Evolutionary conservation across 2,797 vertebrate species (phyloP).

Genomic region (Acestrorhynchus altus): DNA sequence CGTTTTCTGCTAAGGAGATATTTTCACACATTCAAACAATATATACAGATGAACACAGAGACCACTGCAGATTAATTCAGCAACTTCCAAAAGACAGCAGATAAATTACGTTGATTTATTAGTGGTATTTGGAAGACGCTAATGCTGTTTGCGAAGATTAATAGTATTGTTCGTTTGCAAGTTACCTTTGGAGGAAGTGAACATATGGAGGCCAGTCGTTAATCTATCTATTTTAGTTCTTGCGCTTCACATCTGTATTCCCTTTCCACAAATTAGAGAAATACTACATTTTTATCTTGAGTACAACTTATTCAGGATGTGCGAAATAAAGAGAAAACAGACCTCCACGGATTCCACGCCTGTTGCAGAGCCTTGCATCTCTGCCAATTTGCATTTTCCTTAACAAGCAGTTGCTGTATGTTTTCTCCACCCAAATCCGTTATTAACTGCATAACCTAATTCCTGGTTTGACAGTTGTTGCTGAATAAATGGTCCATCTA

Average conservation of each 20-base stretch:
- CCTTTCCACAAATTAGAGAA: conserved; percentile 6
- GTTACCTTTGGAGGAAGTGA: conserved; percentile 1
- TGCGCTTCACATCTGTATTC: conserved; percentile 23
- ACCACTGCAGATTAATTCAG: not conserved
- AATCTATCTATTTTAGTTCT: conserved; percentile 16
- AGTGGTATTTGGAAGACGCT: not conserved
- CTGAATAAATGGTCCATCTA: too few relatives aligned
- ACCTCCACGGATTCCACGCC: not conserved
- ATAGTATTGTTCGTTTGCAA: conserved; percentile 11
- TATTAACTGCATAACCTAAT: not conserved
- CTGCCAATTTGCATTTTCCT: not conserved
- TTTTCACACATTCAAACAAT: not conserved
- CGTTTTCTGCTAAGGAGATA: not conserved
- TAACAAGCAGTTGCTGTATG: not conserved
- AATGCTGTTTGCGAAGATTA: conserved; percentile 30
- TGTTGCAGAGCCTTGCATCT: not conserved
- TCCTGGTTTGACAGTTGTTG: too few relatives aligned
- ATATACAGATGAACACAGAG: not conserved
- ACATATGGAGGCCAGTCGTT: conserved; percentile 8
- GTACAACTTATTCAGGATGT: not conserved
- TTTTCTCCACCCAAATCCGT: not conserved
- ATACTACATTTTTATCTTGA: not conserved
- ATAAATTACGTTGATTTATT: not conserved
- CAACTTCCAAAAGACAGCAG: not conserved
- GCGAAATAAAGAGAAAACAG: not conserved